Base-by-base conservation (phyloP, 2,888 invertebrate genomes). In the Alsophila aescularia region DNA sequence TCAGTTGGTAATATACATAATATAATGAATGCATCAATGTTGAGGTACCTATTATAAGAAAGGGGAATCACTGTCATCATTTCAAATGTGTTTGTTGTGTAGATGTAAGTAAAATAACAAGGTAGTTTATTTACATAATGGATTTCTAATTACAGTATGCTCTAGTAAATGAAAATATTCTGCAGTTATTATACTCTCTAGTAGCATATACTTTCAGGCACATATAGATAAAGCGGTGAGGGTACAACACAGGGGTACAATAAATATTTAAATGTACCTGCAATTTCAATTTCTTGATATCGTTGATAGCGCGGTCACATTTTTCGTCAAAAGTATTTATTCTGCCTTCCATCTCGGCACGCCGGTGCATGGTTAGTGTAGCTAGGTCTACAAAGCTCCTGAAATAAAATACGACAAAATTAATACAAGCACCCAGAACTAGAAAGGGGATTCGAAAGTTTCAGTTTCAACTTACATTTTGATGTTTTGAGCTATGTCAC, bases 331-430 rank as follows among this genome's bases (percentile, higher is more conserved):
- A 86, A 2, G 65, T 60, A 35, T 79, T 77, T 41, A 87, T 79
- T 60, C 90, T 77, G n/a, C 69, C 70, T 69, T 87, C 87, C 67
- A 90, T 69, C 58, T 90, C 90, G 52, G 79, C 79, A n/a, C 83
- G 80, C 12, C 89, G 80, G 62, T 89, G 87, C 58, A 85, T 62
- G 5, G 90, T 82, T 59, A 90, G 60, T 32, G 85, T 86, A 13
- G 85, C 87, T 5, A 90, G 74, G 53, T 89, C 85, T 35, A 90
- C 73, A 58, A 81, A 89, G 77, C 90, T 91, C 90, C 90, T 91
- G 61, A 57, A 83, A 73, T 29, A 37, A 24, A 44, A 21, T 12
- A 24, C 8, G 13, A 7, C 1, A 9, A 9, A 6, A 35, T 14
- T n/a, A 54, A 65, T 10, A 29, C 27, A 27, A 29, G n/a, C 15